Evolutionary conservation across 2,113 vertebrate genomes (phyloP), one percentile per base, ranked within the genome.

Genomic region (Hippolais icterina): DNA sequence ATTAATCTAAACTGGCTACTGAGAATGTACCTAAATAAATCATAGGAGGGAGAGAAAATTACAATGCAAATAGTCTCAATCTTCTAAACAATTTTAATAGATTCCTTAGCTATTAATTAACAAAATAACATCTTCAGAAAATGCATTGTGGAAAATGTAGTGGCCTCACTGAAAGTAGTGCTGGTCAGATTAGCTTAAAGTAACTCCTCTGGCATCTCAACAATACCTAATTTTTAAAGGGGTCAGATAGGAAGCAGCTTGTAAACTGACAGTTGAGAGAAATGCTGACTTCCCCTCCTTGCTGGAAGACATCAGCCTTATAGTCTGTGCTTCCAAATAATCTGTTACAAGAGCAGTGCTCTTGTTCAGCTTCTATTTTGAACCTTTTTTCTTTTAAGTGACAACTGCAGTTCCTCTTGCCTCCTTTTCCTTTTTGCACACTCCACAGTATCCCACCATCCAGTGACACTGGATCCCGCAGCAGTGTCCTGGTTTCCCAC

Each of bases 51-150:
- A 70, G 44, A 92, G 47, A 64, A 92, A 89, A 96, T 90, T 53
- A 77, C 60, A 90, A 53, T 37, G 53, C 76, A 93, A 95, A 74
- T 22, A 83, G 25, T 75, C 61, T 64, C 19, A 63, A 15, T 87
- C 60, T 92, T 87, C 56, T 89, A 96, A 96, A 95, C 76, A 83
- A 82, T 39, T 96, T 93, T 82, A 92, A 75, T 88, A 87, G 8
- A 42, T 52, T 81, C 65, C 35, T 81, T 75, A 89, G 50, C 42
- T 90, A 75, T 80, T 77, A 7, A 86, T 90, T 77, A 91, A 70
- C 66, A 81, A 86, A 72, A 66, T 63, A 93, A 74, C 61, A 63
- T 74, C 39, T 66, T 90, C 25, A 41, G 68, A 84, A 94, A 92
- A 59, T 27, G 54, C 53, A 68, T 87, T 90, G 53, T 81, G 70